Evolutionary conservation across 2,113 vertebrate species (phyloP), one percentile per base, ranked within the genome.

Genomic region (Sylvicapra grimmia): DNA sequence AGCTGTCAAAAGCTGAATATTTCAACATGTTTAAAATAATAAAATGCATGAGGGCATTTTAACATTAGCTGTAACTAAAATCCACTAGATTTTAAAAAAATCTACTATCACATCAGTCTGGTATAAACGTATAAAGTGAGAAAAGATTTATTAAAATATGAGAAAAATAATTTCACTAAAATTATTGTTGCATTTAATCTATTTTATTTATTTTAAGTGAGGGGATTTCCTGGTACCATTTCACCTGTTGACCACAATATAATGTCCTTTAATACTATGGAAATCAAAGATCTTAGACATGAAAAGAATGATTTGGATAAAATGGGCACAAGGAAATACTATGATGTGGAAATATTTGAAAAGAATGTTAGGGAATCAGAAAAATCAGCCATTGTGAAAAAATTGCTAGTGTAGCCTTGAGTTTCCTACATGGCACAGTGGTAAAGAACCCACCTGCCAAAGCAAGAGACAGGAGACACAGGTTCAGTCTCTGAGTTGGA

Each of bases 251-350:
- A 49, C 44, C 77, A 80, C 1, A 80, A 82, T 54, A 83, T 93
- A 97, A 96, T 94, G 51, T 19, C 25, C 63, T 93, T 94, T 47
- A 97, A 97, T 33, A 93, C 16, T 49, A 96, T 47, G n/a, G 75
- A 86, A 98, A 96, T 56, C 31, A 96, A 85, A 93, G 82, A 61
- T 94, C 51, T 90, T 51, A 31, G 94, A 91, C 95, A 94, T 68
- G 29, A 97, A 92, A 94, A 89, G n/a, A 91, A 93, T 95, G 56
- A 96, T 96, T 93, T 83, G 85, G 86, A 44, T 93, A 97, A 98
- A 33, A 75, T 21, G 51, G 51, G 68, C 6, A 40, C 47, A n/a
- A 83, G 27, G 49, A 77, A 89, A 86, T 21, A 27, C 40, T 13
- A 15, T 58, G 29, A 19, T 53, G n/a, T 56, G 25, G 63, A 95